Evolutionary conservation across 2,113 vertebrate genomes (phyloP).

Genomic region (Panthera uncia): DNA sequence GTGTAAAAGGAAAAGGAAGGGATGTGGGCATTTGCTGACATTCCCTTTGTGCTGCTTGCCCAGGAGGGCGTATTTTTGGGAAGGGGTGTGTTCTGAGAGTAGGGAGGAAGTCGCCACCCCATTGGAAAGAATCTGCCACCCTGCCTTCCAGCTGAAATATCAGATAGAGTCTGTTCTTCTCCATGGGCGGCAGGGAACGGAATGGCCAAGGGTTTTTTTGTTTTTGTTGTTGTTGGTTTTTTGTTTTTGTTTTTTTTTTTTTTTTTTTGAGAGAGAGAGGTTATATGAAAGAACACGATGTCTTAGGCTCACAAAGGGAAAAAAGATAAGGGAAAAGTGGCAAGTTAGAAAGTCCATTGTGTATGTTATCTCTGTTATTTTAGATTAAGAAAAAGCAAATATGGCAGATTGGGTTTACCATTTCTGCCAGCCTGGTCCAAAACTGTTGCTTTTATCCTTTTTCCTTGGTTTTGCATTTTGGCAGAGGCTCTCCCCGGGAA

Average conservation of each 20-base stretch:
- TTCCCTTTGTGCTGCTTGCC: constrained; percentile 56
- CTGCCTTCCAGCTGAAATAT: constrained; percentile 78
- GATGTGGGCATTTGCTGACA: constrained; percentile 67
- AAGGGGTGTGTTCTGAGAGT: constrained; percentile 69
- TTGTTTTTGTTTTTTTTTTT: constrained; percentile 42
- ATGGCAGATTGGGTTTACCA: constrained; percentile 24
- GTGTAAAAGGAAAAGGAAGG: constrained; percentile 75
- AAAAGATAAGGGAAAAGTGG: constrained; percentile 71
- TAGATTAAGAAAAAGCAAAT: constrained; percentile 65
- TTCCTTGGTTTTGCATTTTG: constrained; percentile 27
- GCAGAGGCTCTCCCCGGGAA: constrained; percentile 22
- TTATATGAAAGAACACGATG: constrained; percentile 73
- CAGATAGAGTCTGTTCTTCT: constrained; percentile 73
- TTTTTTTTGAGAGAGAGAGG: background rate
- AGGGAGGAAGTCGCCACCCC: constrained; percentile 77
- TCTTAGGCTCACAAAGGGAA: constrained; percentile 64
- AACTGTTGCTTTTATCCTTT: constrained; percentile 60
- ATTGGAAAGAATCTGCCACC: constrained; percentile 77
- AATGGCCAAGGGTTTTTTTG: constrained; percentile 17
- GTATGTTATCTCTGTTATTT: constrained; percentile 78
- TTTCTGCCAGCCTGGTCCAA: constrained; percentile 64
- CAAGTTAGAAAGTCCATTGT: constrained; percentile 69
- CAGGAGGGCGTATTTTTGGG: constrained; percentile 66
- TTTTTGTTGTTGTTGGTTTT: background rate
- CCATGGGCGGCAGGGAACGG: constrained; percentile 30